phyloP scores from a whole-genome alignment of 2,113 vertebrate genomes.

The Excalfactoria chinensis region DNA sequence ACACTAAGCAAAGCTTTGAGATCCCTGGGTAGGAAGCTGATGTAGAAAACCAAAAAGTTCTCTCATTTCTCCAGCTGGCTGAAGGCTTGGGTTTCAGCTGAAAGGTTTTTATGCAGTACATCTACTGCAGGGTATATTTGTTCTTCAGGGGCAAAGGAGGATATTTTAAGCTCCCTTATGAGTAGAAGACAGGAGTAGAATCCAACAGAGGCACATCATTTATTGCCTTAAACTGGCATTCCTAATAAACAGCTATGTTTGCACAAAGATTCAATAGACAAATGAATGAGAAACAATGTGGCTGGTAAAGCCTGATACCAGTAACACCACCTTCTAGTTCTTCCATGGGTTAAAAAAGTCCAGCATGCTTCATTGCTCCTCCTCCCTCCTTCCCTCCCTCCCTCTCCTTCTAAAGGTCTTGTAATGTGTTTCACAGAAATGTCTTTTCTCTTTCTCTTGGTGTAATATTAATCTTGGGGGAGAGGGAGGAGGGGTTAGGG shows the following conservation, averaged over 20 bases:
- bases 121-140: neutral
- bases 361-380: neutral
- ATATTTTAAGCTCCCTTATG: constrained; percentile 66
- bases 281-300: constrained; percentile 33
- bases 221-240: constrained; percentile 71
- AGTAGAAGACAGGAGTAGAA: constrained; percentile 20
- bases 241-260: constrained; percentile 77
- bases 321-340: constrained; percentile 18
- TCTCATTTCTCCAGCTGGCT: constrained; percentile 38
- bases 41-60: constrained; percentile 6
- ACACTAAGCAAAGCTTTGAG: constrained; percentile 3
- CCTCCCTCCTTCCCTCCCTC: constrained; percentile 23
- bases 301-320: constrained; percentile 40
- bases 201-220: constrained; percentile 43
- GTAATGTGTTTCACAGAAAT: constrained; percentile 72
- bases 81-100: constrained; percentile 5
- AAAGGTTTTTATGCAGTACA: constrained; percentile 1
- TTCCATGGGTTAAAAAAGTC: constrained; percentile 27
- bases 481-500: neutral
- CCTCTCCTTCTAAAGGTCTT: constrained; percentile 9
- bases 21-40: neutral
- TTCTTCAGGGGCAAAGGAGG: constrained; percentile 1
- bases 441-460: constrained; percentile 46
- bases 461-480: constrained; percentile 46
- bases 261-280: constrained; percentile 58